Conservation (phyloP, 2,888 invertebrate species). For the Galerucella pusilla region DNA sequence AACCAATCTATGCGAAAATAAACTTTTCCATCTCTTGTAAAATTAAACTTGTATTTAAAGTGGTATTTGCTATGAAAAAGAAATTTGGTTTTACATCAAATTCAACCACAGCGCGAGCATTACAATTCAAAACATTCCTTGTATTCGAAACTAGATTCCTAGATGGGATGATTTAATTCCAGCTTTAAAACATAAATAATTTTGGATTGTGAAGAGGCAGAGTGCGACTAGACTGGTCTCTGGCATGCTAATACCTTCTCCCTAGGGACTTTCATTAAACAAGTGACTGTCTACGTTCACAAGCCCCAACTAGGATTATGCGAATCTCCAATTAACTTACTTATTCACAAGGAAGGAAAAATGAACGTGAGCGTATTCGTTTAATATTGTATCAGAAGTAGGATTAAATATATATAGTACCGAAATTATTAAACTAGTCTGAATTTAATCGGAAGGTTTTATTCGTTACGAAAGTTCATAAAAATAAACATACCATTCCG, state of each 20-base stretch:
- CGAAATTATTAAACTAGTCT: too few relatives aligned
- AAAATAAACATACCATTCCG: too few relatives aligned
- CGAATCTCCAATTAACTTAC: conserved; percentile 43
- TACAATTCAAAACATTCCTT: conserved; percentile 19
- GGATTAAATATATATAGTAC: background rate
- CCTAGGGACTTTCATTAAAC: conserved; percentile 63
- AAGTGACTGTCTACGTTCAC: conserved; percentile 62
- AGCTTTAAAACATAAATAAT: conserved; percentile 55
- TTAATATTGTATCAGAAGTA: conserved; percentile 15
- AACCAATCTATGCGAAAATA: too few relatives aligned
- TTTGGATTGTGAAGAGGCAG: conserved; percentile 55
- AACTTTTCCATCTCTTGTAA: too few relatives aligned
- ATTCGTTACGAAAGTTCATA: too few relatives aligned
- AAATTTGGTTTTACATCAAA: background rate
- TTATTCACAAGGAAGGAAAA: conserved; percentile 41
- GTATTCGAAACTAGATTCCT: conserved; percentile 24
- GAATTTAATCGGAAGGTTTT: too few relatives aligned
- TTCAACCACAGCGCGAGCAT: background rate
- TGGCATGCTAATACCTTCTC: conserved; percentile 62
- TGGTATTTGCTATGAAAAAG: too few relatives aligned
- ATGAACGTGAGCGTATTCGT: conserved; percentile 23
- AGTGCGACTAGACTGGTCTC: conserved; percentile 47
- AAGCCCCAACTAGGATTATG: conserved; percentile 49
- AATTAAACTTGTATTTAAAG: too few relatives aligned
- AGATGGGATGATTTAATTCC: conserved; percentile 54